Evolutionary conservation across 2,888 invertebrate species (phyloP).

Genomic region (Seira musarum): DNA sequence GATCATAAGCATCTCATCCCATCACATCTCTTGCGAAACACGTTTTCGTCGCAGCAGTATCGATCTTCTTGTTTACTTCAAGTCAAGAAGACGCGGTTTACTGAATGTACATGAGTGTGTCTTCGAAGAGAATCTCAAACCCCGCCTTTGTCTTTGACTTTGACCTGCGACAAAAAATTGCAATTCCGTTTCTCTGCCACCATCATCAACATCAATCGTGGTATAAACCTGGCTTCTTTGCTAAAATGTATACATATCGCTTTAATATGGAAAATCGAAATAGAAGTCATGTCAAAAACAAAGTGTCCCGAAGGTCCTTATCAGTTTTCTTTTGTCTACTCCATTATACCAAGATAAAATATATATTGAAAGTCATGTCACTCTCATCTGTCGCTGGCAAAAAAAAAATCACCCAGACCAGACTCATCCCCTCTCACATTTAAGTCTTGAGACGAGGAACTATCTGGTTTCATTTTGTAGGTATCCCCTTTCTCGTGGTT

Average conservation of each 20-base stretch:
- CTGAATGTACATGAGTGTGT: neutral
- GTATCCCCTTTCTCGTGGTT: neutral
- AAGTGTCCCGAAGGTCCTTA: conserved; percentile 51
- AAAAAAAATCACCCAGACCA: neutral
- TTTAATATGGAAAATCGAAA: neutral
- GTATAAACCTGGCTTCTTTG: neutral
- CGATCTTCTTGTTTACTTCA: no score
- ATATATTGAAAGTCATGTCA: neutral
- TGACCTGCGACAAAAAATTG: no score
- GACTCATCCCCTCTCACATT: no score
- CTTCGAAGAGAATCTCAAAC: neutral
- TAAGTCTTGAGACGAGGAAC: no score
- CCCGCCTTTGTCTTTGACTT: neutral
- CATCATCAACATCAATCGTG: neutral
- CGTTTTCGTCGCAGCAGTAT: no score
- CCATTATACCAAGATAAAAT: neutral
- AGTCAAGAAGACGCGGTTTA: no score
- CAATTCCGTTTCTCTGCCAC: neutral
- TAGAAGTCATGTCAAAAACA: conserved; percentile 39
- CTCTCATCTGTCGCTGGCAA: neutral
- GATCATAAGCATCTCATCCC: no score
- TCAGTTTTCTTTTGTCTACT: conserved; percentile 33
- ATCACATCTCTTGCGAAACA: no score
- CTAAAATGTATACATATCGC: no score
- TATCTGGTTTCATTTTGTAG: neutral